Base-by-base conservation (phyloP, 2,113 vertebrate species). In the Lampris incognitus region DNA sequence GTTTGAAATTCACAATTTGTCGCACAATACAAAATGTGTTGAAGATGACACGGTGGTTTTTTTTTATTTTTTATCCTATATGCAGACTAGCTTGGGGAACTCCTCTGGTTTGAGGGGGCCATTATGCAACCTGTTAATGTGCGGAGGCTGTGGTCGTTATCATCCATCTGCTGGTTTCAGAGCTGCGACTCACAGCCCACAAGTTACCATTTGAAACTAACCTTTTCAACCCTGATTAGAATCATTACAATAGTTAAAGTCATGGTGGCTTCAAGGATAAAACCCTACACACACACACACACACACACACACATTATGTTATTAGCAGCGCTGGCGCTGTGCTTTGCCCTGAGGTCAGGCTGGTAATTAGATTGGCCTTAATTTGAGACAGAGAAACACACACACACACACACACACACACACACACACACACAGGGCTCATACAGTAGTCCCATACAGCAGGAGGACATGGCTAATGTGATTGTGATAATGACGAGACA, bases 401-500 rank as follows among this genome's bases (percentile, higher is more conserved):
- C 60, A 62, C 41, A 44, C 60, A 62, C 11, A 46, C 58, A 11
- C 58, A 60, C 58, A 62, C 58, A 41, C 58, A 84, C 69, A 79
- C 58, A 60, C 52, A 55, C 52, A 55, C 52, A 55, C 69, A 71
- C 81, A 82, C 61, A 78, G 49, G 61, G 46, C 38, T 62, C 76
- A 79, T 90, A 89, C 90, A 92, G 84, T 89, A 77, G 82, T 10
- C 10, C 85, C 38, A 86, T 82, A 88, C 85, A 91, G 75, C 74
- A 82, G 65, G 13, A 72, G 1, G 72, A 42, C 82, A 81, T 70
- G 60, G 79, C 62, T 90, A 87, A 88, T 91, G 70, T 73, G 74
- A 91, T 90, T 88, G 78, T 82, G 61, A 82, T 89, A 90, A 91
- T 91, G 89, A 84, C 79, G 76, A 64, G 58, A 91, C 83, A 88